phyloP scores from a whole-genome alignment of 2,888 invertebrate species.

The Poecilobothrus nobilitatus region DNA sequence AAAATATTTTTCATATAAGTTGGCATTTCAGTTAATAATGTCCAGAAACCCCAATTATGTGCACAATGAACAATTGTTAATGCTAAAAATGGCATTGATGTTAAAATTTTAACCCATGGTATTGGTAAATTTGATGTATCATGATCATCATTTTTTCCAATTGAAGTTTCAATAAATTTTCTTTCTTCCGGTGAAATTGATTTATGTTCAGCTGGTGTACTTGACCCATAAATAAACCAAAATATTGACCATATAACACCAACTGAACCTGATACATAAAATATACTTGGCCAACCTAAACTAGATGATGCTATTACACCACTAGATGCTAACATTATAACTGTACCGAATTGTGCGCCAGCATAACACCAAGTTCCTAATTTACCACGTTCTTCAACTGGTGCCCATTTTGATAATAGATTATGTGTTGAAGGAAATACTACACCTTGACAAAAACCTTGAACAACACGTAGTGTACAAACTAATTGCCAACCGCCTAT shows the following conservation, averaged over 20 bases:
- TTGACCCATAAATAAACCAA: constrained; percentile 56
- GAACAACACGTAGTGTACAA: constrained; percentile 52
- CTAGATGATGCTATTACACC: constrained; percentile 59
- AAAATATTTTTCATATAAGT: constrained; percentile 68
- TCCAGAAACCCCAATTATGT: constrained; percentile 75
- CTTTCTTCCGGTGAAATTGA: constrained; percentile 56
- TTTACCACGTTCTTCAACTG: constrained; percentile 56
- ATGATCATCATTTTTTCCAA: constrained; percentile 42
- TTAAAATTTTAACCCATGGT: constrained; percentile 68
- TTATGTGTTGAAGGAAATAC: constrained; percentile 60
- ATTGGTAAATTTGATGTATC: constrained; percentile 41
- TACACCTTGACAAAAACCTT: constrained; percentile 61
- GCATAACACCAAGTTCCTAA: constrained; percentile 59
- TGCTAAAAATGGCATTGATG: constrained; percentile 68
- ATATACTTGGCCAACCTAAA: constrained; percentile 69
- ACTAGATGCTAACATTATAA: constrained; percentile 62
- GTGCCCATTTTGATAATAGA: constrained; percentile 62
- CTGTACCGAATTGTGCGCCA: constrained; percentile 71
- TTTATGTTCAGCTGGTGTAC: constrained; percentile 53
- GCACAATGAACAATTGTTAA: constrained; percentile 62
- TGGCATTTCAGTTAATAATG: constrained; percentile 71
- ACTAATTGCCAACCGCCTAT: constrained; percentile 54
- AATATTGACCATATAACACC: constrained; percentile 53
- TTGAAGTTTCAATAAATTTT: constrained; percentile 57
- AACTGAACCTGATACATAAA: constrained; percentile 61